Evolutionary conservation across 2,888 invertebrate genomes (phyloP), one percentile per base, ranked within the genome.

Genomic region (Parelbella ahira): DNA sequence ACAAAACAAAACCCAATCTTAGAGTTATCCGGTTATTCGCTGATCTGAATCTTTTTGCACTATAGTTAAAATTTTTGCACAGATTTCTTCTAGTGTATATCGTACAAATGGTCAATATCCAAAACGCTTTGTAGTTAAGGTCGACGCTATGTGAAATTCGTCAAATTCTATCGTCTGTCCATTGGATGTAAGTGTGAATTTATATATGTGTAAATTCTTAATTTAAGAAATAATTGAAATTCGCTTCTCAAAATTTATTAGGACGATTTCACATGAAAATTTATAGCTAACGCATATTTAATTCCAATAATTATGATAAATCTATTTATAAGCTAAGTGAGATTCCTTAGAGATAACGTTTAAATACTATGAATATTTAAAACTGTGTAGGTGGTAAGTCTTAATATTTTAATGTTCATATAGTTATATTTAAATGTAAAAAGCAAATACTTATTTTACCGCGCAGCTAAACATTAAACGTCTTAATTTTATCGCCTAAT

Each of bases 401-500:
- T 39, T 33, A 37, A 13, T 24, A 21, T 2, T 27, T 32, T 20
- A 41, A 9, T 11, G 41, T 21, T 19, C 33, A 20, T 41, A 34
- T 10, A 25, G 4, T 12, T 33, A 21, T 4, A 21, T 18, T 21
- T 6, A 36, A 36, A 9, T 37, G 9, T 34, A 27, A 45, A 42
- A 38, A 21, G 4, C 2, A 20, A 32, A 65, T 41, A 21, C 33
- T 34, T 41, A 33, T 33, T 41, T 41, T 21, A 41, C 13, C 19
- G 44, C 27, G 34, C 21, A 34, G 24, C 32, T 37, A 27, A 39
- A 38, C 27, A 41, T 41, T 15, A 23, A 41, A 42, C 42, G 34
- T 29, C 74, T 79, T 78, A 75, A 75, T 79, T 78, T 78, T 63
- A 74, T 50, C 64, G 63, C 56, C 68, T 78, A 79, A 70, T 57